Conservation (phyloP, 2,113 vertebrate genomes). For the Synodontis membranacea region DNA sequence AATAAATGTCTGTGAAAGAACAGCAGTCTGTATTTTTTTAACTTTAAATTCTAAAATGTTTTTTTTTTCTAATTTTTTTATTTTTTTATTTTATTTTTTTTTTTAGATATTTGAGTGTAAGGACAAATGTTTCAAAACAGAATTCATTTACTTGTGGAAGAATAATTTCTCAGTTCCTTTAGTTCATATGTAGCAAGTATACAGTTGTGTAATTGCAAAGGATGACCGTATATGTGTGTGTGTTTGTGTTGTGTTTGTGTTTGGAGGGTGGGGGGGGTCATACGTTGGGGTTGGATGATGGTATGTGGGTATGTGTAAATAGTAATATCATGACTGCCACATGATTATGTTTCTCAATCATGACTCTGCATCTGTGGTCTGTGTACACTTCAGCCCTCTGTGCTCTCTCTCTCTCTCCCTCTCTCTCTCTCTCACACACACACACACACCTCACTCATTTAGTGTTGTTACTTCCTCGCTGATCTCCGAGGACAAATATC, state of each 20-base stretch:
- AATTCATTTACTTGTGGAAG: neutral
- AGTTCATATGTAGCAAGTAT: conserved; percentile 6
- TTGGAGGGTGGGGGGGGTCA: neutral
- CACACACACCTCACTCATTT: neutral
- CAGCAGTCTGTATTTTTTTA: neutral
- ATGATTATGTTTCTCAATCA: neutral
- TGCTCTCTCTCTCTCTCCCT: neutral
- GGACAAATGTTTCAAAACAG: neutral
- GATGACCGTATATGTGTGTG: neutral
- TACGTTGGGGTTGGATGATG: neutral
- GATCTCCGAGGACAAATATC: neutral
- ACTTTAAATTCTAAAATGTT: neutral
- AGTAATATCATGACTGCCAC: conserved; percentile 20
- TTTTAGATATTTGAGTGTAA: too few species aligned
- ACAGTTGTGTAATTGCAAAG: neutral
- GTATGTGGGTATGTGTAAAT: neutral
- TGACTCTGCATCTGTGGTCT: neutral
- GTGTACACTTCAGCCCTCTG: neutral
- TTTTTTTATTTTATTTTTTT: too few species aligned
- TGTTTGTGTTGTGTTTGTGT: neutral
- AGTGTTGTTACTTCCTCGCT: conserved; percentile 2
- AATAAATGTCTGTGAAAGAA: neutral
- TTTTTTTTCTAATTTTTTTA: too few species aligned
- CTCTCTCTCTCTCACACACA: neutral
- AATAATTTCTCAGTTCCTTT: neutral